Evolutionary conservation across 35 echinoderm and acorn worm genomes (phyloP).

Genomic region (Heliocidaris tuberculata): DNA sequence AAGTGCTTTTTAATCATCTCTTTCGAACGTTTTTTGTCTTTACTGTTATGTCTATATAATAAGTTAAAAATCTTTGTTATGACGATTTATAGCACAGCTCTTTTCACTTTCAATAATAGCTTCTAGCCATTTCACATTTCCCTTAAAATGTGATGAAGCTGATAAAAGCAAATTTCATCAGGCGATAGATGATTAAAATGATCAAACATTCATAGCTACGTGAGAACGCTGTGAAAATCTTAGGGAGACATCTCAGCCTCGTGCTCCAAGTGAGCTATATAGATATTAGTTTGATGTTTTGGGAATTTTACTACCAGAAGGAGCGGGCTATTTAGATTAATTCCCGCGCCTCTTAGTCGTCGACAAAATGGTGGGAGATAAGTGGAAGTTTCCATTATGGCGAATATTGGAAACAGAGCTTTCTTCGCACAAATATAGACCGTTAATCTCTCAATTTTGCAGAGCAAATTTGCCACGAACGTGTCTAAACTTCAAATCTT

Average conservation of each 20-base stretch:
- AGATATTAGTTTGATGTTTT: neutral
- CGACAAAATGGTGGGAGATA: conserved; percentile 1
- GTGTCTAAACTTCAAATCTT: conserved; percentile 4
- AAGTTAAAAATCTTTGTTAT: neutral
- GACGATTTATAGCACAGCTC: neutral
- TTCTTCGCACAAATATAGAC: neutral
- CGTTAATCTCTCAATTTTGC: neutral
- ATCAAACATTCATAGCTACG: neutral
- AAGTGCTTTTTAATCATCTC: neutral
- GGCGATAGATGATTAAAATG: neutral
- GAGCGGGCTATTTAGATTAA: neutral
- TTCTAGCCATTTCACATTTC: neutral
- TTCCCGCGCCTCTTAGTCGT: neutral
- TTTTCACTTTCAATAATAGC: neutral
- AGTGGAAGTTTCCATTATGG: neutral
- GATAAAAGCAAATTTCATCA: neutral
- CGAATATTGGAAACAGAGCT: neutral
- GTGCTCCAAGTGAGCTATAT: neutral
- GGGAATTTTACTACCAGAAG: neutral
- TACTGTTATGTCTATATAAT: neutral
- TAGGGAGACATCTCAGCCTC: neutral
- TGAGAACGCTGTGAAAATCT: neutral
- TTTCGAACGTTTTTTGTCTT: neutral
- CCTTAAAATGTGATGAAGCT: neutral
- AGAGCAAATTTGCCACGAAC: neutral